Base-by-base conservation (phyloP, 2,113 vertebrate species). In the Gnathonemus longibarbis region DNA sequence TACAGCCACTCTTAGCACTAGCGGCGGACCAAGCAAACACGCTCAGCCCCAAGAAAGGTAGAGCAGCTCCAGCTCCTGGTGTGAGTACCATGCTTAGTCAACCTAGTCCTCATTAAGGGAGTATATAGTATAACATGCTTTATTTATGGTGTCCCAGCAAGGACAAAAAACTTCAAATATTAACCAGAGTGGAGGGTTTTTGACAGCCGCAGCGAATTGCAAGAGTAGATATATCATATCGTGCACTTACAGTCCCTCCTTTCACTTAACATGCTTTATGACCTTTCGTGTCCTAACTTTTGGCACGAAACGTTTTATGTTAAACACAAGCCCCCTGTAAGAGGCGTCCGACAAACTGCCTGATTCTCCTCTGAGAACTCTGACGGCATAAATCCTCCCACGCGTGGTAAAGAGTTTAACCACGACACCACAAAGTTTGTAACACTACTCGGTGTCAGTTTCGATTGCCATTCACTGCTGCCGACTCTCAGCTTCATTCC, bases 81-180 rank as follows among this genome's bases (percentile, higher is more conserved):
- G 91, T 89, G 91, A 53, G 8, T 53, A 9, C 11, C n/a, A 3
- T 56, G 85, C 27, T 27, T 53, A 53, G 84, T 52, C 85, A 39
- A 53, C 27, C 4, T 90, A 90, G 91, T 88, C 91, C 91, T 93
- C 83, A 88, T 92, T 87, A 62, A 84, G 1, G 35, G 93, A 92
- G 91, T 35, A 35, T 35, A 35, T 35, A 35, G 58, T 89, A 91
- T 94, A 92, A 77, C 80, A 5, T 77, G 39, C 88, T 89, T 93
- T 91, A 94, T 95, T 92, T 93, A 94, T 94, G 93, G 93, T 91
- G 91, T 89, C 85, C 70, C 84, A 19, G 90, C 91, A 91, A 91
- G 92, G 92, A 92, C 92, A 92, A 93, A 94, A 53, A 94, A 53
- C 88, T 91, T 92, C 92, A 93, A 92, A 92, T 92, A 93, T 88